phyloP scores from a whole-genome alignment of 1,140 invertebrate species.

The Drosophila ananassae region DNA sequence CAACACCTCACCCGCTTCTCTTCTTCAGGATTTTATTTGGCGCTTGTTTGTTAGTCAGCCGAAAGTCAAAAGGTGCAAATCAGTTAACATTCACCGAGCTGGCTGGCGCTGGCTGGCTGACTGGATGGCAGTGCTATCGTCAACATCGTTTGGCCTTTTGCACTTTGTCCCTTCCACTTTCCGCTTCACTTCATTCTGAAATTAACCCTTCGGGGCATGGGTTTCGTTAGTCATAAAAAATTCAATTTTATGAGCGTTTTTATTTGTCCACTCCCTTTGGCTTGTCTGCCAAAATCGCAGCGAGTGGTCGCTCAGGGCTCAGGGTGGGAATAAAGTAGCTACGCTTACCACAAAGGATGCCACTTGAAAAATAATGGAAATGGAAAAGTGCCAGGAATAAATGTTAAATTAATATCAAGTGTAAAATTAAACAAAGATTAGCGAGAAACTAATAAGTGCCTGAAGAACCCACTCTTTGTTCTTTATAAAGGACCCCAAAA shows the following conservation, averaged over 20 bases:
- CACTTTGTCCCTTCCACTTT: slow-evolving; percentile 38
- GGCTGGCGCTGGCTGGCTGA: not conserved
- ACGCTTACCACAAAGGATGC: slow-evolving; percentile 23
- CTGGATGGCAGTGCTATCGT: slow-evolving; percentile 22
- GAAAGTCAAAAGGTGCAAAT: slow-evolving; percentile 75
- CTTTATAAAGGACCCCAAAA: not conserved
- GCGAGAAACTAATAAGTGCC: not conserved
- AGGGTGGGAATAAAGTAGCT: slow-evolving; percentile 11
- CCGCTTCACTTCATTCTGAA: slow-evolving; percentile 56
- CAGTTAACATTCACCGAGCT: slow-evolving; percentile 58
- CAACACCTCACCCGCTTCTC: not conserved
- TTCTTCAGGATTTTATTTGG: not conserved
- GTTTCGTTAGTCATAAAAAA: slow-evolving; percentile 73
- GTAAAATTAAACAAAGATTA: slow-evolving; percentile 1
- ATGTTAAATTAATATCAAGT: slow-evolving; percentile 5
- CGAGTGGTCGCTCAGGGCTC: not conserved
- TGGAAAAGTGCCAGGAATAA: slow-evolving; percentile 10
- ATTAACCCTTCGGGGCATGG: slow-evolving; percentile 68
- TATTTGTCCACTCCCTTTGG: slow-evolving; percentile 71
- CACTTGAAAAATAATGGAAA: slow-evolving; percentile 13
- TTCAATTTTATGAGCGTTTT: slow-evolving; percentile 81
- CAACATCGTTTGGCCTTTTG: slow-evolving; percentile 59
- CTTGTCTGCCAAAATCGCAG: slow-evolving; percentile 22
- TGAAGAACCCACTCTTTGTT: not conserved
- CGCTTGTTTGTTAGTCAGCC: slow-evolving; percentile 22